Base-by-base conservation (phyloP, 1,140 invertebrate genomes). In the Pseudomyrmex gracilis region DNA sequence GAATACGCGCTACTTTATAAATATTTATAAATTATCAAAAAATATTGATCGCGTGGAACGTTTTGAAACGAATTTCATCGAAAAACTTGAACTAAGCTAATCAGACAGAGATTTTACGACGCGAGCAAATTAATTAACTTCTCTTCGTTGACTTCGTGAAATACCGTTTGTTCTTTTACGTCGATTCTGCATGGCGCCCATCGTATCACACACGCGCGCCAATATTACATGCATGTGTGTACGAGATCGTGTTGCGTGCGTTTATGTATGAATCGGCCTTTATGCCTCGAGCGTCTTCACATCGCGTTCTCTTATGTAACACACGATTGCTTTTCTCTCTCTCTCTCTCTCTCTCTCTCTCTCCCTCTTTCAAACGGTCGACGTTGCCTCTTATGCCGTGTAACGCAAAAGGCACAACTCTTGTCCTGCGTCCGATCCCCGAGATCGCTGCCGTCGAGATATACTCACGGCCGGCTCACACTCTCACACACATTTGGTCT, bases 221-320 rank as follows among this genome's bases (percentile, higher is more conserved):
- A 45, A 68, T 17, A 47, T 15, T n/a, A 47, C 13, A 13, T 12
- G 24, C 12, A 12, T 12, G 47, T 22, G 61, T n/a, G 66, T 12
- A 17, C 45, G 24, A 51, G 80, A 20, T 34, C 22, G 22, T 58
- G 34, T 34, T 10, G 49, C 34, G 9, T 7, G 60, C 51, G 70
- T 55, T 34, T 34, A 34, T 34, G 17, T 78, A 34, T 61, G 45
- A 76, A 84, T 61, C 67, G 47, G 83, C 49, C 83, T 87, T 83
- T 90, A 88, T 84, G 76, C 80, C 63, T 49, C 67, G 67, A 73
- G 66, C 80, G 58, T 85, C 82, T 85, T 78, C 74, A 13, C 55
- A 58, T 64, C 66, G 64, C 73, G 73, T 83, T 53, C 58, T 74
- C 84, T 87, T 89, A 85, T 82, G 87, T 83, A 90, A 90, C 66